Evolutionary conservation across 2,888 invertebrate genomes (phyloP).

Genomic region (Idaea straminata): DNA sequence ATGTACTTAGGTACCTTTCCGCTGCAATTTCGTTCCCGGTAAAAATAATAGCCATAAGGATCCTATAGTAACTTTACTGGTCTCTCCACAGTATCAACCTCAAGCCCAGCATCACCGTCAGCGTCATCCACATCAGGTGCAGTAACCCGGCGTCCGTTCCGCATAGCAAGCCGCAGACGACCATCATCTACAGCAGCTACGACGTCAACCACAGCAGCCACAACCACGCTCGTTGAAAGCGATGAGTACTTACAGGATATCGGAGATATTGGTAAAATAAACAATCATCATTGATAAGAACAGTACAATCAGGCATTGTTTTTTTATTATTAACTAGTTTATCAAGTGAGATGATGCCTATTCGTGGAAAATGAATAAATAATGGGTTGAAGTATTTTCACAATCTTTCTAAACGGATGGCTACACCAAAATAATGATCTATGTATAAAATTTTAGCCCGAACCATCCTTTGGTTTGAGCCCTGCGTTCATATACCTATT

Average conservation of each 20-base stretch:
- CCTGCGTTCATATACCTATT: too few species aligned
- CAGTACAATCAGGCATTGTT: not conserved
- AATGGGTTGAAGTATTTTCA: too few species aligned
- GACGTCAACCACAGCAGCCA: slow-evolving; percentile 35
- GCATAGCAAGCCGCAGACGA: slow-evolving; percentile 58
- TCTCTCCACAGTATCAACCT: slow-evolving; percentile 7
- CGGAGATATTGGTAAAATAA: slow-evolving; percentile 36
- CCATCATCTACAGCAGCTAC: slow-evolving; percentile 35
- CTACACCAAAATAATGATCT: too few species aligned
- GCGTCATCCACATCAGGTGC: slow-evolving; percentile 32
- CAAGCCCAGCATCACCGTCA: slow-evolving; percentile 22
- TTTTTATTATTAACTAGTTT: too few species aligned
- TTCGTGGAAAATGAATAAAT: too few species aligned
- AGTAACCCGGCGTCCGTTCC: slow-evolving; percentile 55
- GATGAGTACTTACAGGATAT: slow-evolving; percentile 64
- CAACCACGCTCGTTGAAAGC: slow-evolving; percentile 44
- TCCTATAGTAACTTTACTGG: not conserved
- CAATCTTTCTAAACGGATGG: too few species aligned
- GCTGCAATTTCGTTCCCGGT: too few species aligned
- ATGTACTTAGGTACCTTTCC: too few species aligned
- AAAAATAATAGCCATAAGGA: too few species aligned
- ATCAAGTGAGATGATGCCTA: too few species aligned
- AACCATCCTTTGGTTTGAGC: too few species aligned
- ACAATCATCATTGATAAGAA: not conserved
- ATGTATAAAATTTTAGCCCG: too few species aligned